Evolutionary conservation across 2,113 vertebrate species (phyloP).

Genomic region (Phyllostomus hastatus): DNA sequence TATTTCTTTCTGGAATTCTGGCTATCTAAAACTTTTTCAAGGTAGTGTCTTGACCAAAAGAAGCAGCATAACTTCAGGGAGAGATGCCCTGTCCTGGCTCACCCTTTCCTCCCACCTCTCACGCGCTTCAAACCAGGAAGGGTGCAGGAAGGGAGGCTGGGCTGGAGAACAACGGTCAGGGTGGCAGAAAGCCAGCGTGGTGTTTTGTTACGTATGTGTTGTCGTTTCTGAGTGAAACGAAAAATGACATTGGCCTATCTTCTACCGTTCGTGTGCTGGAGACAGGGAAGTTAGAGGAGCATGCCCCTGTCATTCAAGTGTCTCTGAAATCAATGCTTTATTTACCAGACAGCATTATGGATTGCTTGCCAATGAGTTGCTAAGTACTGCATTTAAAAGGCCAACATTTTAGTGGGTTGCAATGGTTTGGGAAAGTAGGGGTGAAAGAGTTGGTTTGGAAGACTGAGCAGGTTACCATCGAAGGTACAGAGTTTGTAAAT

Average conservation of each 20-base stretch:
- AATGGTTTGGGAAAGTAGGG: background rate
- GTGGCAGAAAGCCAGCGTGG: background rate
- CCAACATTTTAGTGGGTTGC: background rate
- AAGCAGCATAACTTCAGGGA: background rate
- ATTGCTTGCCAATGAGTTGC: background rate
- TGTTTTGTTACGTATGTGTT: background rate
- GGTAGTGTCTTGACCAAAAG: background rate
- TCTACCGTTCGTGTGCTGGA: background rate
- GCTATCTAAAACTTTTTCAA: background rate
- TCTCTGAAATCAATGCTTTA: background rate
- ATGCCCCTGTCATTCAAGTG: background rate
- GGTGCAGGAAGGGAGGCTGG: background rate
- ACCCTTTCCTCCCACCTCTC: background rate
- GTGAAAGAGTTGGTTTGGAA: background rate
- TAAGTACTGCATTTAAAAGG: background rate
- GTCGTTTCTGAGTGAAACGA: background rate
- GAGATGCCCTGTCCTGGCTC: background rate
- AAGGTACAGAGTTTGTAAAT: background rate
- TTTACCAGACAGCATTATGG: background rate
- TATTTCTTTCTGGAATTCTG: background rate
- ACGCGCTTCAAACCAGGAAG: background rate
- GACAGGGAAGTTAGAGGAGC: background rate
- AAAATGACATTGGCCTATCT: background rate
- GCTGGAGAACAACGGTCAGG: background rate
- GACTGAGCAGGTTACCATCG: background rate